Evolutionary conservation across 2,113 vertebrate genomes (phyloP), one percentile per base, ranked within the genome.

Genomic region (Polyodon spathula): DNA sequence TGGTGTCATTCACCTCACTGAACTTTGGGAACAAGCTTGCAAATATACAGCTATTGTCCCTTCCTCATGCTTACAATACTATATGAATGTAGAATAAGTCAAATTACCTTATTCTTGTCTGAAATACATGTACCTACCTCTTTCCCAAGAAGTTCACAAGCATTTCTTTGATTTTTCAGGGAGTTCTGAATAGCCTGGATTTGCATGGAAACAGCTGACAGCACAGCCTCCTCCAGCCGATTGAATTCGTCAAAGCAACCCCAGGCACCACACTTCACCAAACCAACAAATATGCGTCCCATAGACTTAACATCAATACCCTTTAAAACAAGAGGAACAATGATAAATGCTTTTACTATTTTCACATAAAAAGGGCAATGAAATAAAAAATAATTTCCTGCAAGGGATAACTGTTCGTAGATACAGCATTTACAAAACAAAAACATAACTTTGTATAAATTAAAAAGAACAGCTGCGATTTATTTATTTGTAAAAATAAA

Each of bases 231-330:
- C 69, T 98, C 96, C 57, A 99, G 79, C 54, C 94, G 91, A 64
- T 99, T 98, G 69, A 98, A 99, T 72, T 99, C 96, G 64, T 99
- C 96, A 65, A 98, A 98, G 81, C 95, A 99, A 67, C 94, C 95
- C 95, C 95, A 97, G 6, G 94, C 94, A 8, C 95, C 95, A 71
- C 94, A 99, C 73, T 95, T 97, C 63, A 97, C 92, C 75, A 99
- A 74, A 50, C 95, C 95, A 69, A 98, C 93, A 79, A 99, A 98
- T 78, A 99, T 99, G 8, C 94, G 86, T 0, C 92, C 95, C 95
- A 99, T 99, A 2, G 96, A 98, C 73, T 94, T 95, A 76, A 99
- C 96, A 70, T 98, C 94, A 6, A 97, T 98, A 42, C 96, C 95
- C 94, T 99, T 58, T 54, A 37, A 54, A 6, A 54, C 1, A 54